Evolutionary conservation across 2,113 vertebrate genomes (phyloP), one percentile per base, ranked within the genome.

Genomic region (Salminus brasiliensis): DNA sequence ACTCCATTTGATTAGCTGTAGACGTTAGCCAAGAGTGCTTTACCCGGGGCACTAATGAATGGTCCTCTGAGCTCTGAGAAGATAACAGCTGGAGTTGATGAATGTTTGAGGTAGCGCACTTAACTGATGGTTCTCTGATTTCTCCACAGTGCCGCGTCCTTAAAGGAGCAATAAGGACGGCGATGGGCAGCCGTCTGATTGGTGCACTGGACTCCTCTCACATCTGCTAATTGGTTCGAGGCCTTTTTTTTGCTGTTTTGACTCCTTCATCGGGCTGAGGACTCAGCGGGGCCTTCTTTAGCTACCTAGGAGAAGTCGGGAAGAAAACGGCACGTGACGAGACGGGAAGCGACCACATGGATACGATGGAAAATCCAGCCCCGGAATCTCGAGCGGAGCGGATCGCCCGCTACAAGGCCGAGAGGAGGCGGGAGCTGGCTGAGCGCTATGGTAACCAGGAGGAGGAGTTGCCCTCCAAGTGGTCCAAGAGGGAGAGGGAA

Each of bases 381-480:
- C 83, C 88, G 76, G 93, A 94, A 85, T 86, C 93, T 65, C 87
- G 93, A 65, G 87, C 93, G 0, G 93, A 93, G 83, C 88, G 93
- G 32, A 94, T 94, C 0, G 93, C 93, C 57, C 91, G 92, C 57
- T 94, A 94, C 74, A 95, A 94, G 84, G 91, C 92, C 0, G 93
- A 94, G 87, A 88, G 94, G 82, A 85, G 93, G 73, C 81, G 92
- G 60, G 92, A 94, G 34, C 87, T 94, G 84, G 91, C 91, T 0
- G 91, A 94, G 18, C 89, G 86, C 49, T 93, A 84, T 0, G 90
- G 91, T 62, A 83, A 83, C 84, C 13, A 72, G 13, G 91, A 93
- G 59, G 92, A 94, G 78, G 91, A 94, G 74, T 84, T 91, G 8
- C 88, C 89, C 2, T 82, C 90, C 29, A 92, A 92, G 80, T 90